These are phyloP conservation scores for Brachyptera risi DNA, from an alignment of 2,888 invertebrate species.

Conservation along the genomic window DNA sequence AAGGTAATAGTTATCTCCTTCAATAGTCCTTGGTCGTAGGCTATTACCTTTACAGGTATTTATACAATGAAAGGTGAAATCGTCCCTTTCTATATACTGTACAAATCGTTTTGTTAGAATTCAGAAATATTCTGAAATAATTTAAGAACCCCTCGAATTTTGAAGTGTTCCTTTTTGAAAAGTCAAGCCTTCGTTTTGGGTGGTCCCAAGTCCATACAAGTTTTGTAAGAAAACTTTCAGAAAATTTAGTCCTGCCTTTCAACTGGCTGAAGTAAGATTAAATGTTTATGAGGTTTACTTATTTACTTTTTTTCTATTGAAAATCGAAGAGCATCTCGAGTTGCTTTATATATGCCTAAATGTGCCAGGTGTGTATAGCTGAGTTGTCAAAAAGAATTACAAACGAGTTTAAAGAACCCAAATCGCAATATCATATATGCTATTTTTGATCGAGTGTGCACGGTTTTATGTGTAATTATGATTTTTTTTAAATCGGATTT, in stretches of 20 bases:
- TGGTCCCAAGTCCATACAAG: slow-evolving; percentile 15
- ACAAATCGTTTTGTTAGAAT: not conserved
- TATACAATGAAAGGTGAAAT: slow-evolving; percentile 7
- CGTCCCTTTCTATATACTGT: slow-evolving; percentile 19
- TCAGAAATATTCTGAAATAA: slow-evolving; percentile 2
- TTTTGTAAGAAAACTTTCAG: slow-evolving; percentile 15
- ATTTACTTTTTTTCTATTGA: slow-evolving; percentile 14
- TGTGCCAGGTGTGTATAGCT: no score
- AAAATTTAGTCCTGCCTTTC: slow-evolving; percentile 16
- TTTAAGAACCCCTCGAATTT: not conserved
- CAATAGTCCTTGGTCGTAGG: slow-evolving; percentile 4
- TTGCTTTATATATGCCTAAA: no score
- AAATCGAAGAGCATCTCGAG: no score
- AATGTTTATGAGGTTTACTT: no score
- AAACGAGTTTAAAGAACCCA: slow-evolving; percentile 4
- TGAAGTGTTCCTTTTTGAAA: slow-evolving; percentile 7
- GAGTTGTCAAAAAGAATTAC: not conserved
- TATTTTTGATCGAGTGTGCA: no score
- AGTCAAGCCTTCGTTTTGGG: slow-evolving; percentile 17
- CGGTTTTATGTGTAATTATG: no score
- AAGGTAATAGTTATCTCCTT: not conserved
- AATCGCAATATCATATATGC: no score
- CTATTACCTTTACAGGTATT: not conserved
- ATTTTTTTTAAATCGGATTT: no score
- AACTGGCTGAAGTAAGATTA: not conserved